phyloP scores from a whole-genome alignment of 30 jellyfish, hydroid and myxozoan genomes.

The Nemopilema nomurai region DNA sequence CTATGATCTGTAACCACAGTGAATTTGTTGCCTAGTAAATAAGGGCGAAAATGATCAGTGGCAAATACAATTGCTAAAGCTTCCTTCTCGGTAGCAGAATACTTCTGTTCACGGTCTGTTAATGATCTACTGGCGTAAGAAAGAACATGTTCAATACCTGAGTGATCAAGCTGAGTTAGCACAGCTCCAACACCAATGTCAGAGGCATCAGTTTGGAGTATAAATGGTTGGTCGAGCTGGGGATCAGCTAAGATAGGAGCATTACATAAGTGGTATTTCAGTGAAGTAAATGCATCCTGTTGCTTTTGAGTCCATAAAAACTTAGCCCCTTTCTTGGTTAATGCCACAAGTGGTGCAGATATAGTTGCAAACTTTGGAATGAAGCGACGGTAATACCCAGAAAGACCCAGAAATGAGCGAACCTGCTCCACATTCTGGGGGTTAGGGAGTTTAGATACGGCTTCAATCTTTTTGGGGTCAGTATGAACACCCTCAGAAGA shows the following conservation, averaged over 20 bases:
- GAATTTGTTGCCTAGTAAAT: slow-evolving; percentile 9
- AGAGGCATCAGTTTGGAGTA: slow-evolving; percentile 59
- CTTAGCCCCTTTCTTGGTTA: slow-evolving; percentile 28
- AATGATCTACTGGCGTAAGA: too few relatives aligned
- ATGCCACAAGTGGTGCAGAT: too few relatives aligned
- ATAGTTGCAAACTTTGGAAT: slow-evolving; percentile 44
- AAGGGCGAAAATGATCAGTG: slow-evolving; percentile 15
- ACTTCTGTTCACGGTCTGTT: slow-evolving; percentile 28
- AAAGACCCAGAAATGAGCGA: slow-evolving; percentile 60
- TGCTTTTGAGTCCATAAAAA: slow-evolving; percentile 27
- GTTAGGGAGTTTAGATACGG: slow-evolving; percentile 15
- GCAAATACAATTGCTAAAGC: slow-evolving; percentile 13
- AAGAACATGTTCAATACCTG: too few relatives aligned
- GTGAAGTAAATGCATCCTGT: slow-evolving; percentile 1
- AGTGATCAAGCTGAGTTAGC: too few relatives aligned
- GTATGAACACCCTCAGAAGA: slow-evolving; percentile 30
- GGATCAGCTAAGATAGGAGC: slow-evolving; percentile 59
- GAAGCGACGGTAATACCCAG: slow-evolving; percentile 54
- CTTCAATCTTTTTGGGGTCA: slow-evolving; percentile 41
- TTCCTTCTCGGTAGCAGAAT: slow-evolving; percentile 14
- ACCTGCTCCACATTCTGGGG: slow-evolving; percentile 39
- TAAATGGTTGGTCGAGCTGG: slow-evolving; percentile 27
- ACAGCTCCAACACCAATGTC: too few relatives aligned
- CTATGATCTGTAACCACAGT: slow-evolving; percentile 23
- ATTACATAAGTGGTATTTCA: slow-evolving; percentile 22